Evolutionary conservation across 1,140 invertebrate genomes (phyloP), one percentile per base, ranked within the genome.

Genomic region (Trichonephila clavata): DNA sequence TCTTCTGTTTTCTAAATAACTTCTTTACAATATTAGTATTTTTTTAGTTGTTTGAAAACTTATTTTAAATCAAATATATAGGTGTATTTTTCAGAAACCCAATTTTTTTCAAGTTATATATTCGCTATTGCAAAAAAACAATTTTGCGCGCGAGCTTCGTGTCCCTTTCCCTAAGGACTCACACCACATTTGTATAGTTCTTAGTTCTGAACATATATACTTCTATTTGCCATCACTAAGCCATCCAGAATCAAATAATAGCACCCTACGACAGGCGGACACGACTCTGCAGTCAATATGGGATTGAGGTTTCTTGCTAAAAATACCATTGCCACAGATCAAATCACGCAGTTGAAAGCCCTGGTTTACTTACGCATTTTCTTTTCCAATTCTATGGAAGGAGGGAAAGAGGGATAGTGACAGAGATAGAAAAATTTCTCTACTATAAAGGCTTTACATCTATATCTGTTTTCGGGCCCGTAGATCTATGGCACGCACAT

Each of bases 301-400:
- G 65, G 24, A 27, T 68, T 68, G 65, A 27, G 65, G 18, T 32
- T 39, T 77, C 71, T 32, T 6, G 24, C 16, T 16, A 16, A 77
- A 71, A 77, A 77, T 21, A 32, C 57, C 83, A 57, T 32, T 60
- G 83, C n/a, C 57, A 84, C 50, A 84, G 83, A 84, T 60, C 83
- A 84, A 84, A 84, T 84, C 83, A 84, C 83, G 50, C 83, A 50
- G 43, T 14, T 60, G 83, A 84, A 84, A 84, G 57, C 43, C 83
- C 43, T 50, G 83, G 83, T 59, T 84, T 84, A 84, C 83, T 84
- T 84, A 84, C 83, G 83, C 83, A 84, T 84, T 60, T 59, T 84
- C 57, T 84, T 84, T 57, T 59, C 39, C 6, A 59, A 4, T 8
- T 10, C 13, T n/a, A 24, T 14, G 57, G n/a, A 14, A 21, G 71